phyloP scores from a whole-genome alignment of 2,888 invertebrate genomes.

The Homarus gammarus region DNA sequence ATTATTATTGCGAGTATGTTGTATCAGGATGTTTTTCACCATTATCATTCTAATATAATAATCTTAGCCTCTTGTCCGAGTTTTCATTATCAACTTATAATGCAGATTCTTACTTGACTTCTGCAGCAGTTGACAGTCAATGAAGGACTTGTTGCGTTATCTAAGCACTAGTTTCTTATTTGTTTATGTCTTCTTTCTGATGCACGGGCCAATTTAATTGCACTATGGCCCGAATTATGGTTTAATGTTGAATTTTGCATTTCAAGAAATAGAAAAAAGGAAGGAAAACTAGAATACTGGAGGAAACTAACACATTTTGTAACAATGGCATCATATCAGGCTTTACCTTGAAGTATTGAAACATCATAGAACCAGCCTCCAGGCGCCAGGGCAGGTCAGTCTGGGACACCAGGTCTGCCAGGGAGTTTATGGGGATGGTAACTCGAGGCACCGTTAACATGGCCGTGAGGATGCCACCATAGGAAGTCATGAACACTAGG shows the following conservation, averaged over 20 bases:
- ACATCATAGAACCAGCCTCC: constrained; percentile 63
- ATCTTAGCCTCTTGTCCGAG: no score
- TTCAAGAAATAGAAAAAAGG: background rate
- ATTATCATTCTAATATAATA: no score
- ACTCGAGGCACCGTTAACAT: constrained; percentile 62
- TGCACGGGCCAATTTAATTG: no score
- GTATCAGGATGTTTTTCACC: no score
- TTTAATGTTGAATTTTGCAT: background rate
- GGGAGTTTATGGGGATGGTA: constrained; percentile 62
- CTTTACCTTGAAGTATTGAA: constrained; percentile 50
- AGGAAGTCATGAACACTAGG: constrained; percentile 51
- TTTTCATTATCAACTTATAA: no score
- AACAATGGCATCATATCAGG: background rate
- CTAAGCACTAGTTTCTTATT: no score
- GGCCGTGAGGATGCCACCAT: constrained; percentile 65
- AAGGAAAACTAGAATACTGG: background rate
- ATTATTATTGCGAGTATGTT: no score
- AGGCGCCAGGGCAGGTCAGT: constrained; percentile 58
- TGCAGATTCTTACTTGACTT: no score
- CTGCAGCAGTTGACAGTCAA: no score
- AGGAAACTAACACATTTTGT: no score
- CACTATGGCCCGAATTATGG: background rate
- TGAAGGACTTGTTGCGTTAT: no score
- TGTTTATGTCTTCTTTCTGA: no score
- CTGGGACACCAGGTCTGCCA: constrained; percentile 58